Evolutionary conservation across 2,113 vertebrate genomes (phyloP), one percentile per base, ranked within the genome.

Genomic region (Parus major): DNA sequence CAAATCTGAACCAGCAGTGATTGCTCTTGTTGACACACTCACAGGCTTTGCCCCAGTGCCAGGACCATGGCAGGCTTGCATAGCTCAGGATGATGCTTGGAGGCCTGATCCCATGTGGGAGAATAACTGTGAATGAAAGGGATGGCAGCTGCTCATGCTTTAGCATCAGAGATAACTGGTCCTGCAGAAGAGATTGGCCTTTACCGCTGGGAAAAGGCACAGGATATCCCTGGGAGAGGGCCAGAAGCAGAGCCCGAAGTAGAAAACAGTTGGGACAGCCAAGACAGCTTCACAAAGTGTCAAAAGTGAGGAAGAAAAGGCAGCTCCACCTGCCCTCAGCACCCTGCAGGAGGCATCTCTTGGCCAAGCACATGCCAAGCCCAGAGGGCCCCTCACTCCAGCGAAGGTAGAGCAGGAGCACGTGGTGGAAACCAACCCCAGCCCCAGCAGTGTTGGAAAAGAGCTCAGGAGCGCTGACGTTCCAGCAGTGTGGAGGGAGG

Each of bases 221-320:
- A 29, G n/a, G 22, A 41, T 57, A 35, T 25, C 9, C 24, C n/a
- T n/a, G 21, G 42, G 36, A 82, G 19, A 66, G 35, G 15, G 11
- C 66, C 31, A 46, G 49, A 24, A 35, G 36, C 46, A 73, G 39
- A 75, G 2, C 22, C 27, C 50, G 25, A 70, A 52, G 33, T 2
- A 47, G 36, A 69, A 77, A 49, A 44, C 9, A 15, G 0, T 0
- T 36, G 39, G 14, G 16, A 28, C n/a, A 63, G 42, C 11, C 39
- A 49, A 33, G 35, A 7, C 5, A 1, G n/a, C 4, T 28, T 53
- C 1, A 1, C n/a, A 31, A 20, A 25, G 22, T 7, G 5, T 15
- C 16, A 44, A 28, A 68, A 49, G n/a, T 29, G 63, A n/a, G 11
- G 13, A 36, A 31, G 33, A 15, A 35, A 39, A 55, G 17, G 29